Base-by-base conservation (phyloP, 2,113 vertebrate genomes). In the Rousettus leschenaultii region DNA sequence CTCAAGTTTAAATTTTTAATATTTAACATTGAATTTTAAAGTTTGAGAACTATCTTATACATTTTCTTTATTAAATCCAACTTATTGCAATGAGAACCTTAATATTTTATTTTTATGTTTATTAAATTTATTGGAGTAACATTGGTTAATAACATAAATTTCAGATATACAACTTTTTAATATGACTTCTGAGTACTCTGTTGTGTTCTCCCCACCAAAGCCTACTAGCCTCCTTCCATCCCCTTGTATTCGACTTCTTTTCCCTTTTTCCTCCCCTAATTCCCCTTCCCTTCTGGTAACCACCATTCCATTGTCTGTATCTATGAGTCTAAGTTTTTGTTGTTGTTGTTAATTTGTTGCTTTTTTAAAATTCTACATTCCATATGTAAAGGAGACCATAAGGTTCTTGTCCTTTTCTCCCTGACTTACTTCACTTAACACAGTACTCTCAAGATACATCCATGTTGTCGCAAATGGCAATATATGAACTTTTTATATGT, bases 41-140 rank as follows among this genome's bases (percentile, higher is more conserved):
- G 51, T 89, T 93, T 33, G 22, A 86, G 7, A 73, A 43, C 85
- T 73, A 66, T 45, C 35, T 45, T 88, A 51, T 59, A 87, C 16
- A 63, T 94, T 94, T 95, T 77, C 8, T 89, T 63, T 94, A 95
- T 40, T 95, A 48, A 94, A 70, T 92, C n/a, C 3, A 92, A 63
- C 57, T 43, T 94, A 57, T 1, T 70, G 3, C 38, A 75, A 12
- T 78, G 16, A 96, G 28, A 96, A 73, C 33, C n/a, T 95, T 40
- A 90, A n/a, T 40, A 73, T 88, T 95, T 57, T 86, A 51, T 77
- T 77, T 51, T 51, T 16, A 51, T 51, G 51, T 51, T 45, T 83
- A 45, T 83, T 83, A 63, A 83, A 63, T 83, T 45, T 45, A 83
- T 63, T 63, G 28, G 38, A 18, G 61, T 45, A 63, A 45, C 38